These are phyloP conservation scores for Holothuria leucospilota DNA, from an alignment of 53 echinoderm and acorn worm genomes.

Conservation along the genomic window DNA sequence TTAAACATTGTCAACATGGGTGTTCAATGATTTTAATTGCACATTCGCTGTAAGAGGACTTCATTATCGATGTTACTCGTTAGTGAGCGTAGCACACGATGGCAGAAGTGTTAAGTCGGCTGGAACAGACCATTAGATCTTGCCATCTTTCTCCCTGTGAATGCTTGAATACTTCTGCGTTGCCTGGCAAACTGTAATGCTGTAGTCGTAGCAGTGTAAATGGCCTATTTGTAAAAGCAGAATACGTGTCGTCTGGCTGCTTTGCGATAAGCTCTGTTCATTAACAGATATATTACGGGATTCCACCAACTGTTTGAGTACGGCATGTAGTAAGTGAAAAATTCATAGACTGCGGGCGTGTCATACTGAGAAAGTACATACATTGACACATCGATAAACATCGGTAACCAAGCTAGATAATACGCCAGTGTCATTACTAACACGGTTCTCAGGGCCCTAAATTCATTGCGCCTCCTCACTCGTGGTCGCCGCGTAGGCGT, in stretches of 20 bases:
- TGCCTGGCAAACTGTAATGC: too few species aligned
- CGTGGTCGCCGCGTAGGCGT: neutral
- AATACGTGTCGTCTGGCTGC: conserved; percentile 34
- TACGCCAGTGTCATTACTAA: conserved; percentile 4
- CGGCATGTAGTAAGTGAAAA: conserved; percentile 49
- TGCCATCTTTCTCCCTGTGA: too few species aligned
- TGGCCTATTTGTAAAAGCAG: conserved; percentile 11
- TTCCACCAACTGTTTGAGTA: conserved; percentile 54
- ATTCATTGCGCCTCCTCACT: neutral
- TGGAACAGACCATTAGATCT: too few species aligned
- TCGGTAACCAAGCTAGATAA: conserved; percentile 10
- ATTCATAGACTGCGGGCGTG: conserved; percentile 39
- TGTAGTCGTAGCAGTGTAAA: too few species aligned
- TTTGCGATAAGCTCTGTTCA: conserved; percentile 45
- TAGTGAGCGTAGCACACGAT: too few species aligned
- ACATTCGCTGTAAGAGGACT: too few species aligned
- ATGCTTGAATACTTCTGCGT: too few species aligned
- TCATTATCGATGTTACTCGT: too few species aligned
- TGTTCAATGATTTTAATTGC: too few species aligned
- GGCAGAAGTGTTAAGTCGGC: too few species aligned
- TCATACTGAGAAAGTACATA: neutral
- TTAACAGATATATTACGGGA: conserved; percentile 27
- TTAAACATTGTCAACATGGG: too few species aligned
- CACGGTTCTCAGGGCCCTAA: neutral
- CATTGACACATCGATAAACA: neutral